Base-by-base conservation (phyloP, 2,797 vertebrate genomes). In the Enteromius anoplus region DNA sequence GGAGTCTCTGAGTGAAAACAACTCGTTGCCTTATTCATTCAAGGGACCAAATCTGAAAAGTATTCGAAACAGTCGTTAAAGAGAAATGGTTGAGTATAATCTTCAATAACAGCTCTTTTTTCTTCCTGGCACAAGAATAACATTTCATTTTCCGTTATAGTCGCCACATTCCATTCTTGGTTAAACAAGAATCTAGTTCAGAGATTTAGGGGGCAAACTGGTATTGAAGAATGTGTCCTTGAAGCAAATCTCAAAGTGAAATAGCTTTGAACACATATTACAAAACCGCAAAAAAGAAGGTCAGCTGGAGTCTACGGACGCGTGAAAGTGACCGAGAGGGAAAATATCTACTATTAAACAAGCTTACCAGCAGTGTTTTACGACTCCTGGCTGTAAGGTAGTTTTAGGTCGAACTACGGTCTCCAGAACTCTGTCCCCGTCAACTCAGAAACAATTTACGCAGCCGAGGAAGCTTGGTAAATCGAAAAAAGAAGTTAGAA, bases 401-500 rank as follows among this genome's bases (percentile, higher is more conserved):
- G 68, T 60, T 12, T 78, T 45, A 9, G 75, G 42, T 60, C 83
- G 72, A 84, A 75, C 69, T 64, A 55, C 70, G 32, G 65, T 47
- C 32, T 80, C 34, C 53, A 53, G 26, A 80, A 72, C 62, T 79
- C 26, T 9, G 23, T 49, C 82, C 37, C 49, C 68, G 60, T 32
- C 49, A 88, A 87, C 75, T 88, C 84, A 23, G 62, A 75, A 87
- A 77, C 62, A 85, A 73, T 80, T 70, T 83, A 37, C 29, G 77
- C 81, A 29, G 51, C 40, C n/a, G 62, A 60, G 79, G 86, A 85
- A 91, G 91, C 91, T 84, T 89, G 86, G 89, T 80, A 88, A 92
- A 90, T 89, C 53, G 53, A 89, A 88, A 89, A 88, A 88, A 94
- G 92, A 95, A 95, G 94, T 95, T 95, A 78, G 91, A 91, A 90